Base-by-base conservation (phyloP, 1,140 invertebrate genomes). In the Aplysia californica region DNA sequence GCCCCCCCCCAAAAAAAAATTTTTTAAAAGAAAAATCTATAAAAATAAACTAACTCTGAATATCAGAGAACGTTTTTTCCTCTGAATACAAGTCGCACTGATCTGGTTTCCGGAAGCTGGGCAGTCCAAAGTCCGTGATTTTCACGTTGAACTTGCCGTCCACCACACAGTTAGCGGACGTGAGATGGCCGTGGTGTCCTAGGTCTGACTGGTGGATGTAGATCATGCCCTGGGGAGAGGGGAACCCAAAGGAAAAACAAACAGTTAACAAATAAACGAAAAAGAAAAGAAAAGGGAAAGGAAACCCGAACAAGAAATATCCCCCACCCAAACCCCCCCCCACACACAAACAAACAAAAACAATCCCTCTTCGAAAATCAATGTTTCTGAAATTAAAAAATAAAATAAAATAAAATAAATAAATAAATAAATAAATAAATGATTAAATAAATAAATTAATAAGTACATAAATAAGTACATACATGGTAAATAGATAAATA, bases 141-240 rank as follows among this genome's bases (percentile, higher is more conserved):
- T 97, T 97, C 29, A 98, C 93, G 59, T 97, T 95, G 96, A 96
- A 98, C 6, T 96, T 92, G 2, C 95, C 95, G 87, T 98, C 96
- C 23, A 98, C 94, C 21, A 98, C 90, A 87, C 97, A 98, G 87
- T 98, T 98, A 10, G 94, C 95, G 0, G 96, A 93, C 75, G 95
- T 95, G 35, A 98, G 91, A 75, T 95, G 93, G 0, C 97, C 97
- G 86, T 98, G 97, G 84, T 93, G 95, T 67, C 93, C 92, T 2
- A 98, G 91, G 79, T 91, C 90, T 0, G 95, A 96, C 74, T 96
- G 95, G 90, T 98, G 97, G 35, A 98, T 92, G 89, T 76, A 87
- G 15, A 50, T 75, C 83, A 88, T 83, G 1, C 86, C 87, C 87
- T 88, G 56, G 5, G 75, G 44, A n/a, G n/a, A n/a, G n/a, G n/a